These are phyloP conservation scores for Eupithecia insigniata DNA, from an alignment of 2,888 invertebrate species.

Conservation along the genomic window DNA sequence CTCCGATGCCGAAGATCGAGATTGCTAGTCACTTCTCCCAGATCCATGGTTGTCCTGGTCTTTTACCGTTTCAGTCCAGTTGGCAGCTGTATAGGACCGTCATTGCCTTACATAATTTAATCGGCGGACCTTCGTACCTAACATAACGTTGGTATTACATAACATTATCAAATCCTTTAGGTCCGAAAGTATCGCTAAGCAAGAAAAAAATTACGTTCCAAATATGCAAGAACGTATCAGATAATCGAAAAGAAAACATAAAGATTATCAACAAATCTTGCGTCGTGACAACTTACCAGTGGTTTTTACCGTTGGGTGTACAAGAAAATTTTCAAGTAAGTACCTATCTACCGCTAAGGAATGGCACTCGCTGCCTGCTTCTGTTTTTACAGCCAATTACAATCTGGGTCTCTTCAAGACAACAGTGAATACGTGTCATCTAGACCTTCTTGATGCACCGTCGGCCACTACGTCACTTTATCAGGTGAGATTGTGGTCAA, in stretches of 20 bases:
- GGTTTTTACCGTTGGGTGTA: slow-evolving; percentile 70
- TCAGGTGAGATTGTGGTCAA: too few species aligned
- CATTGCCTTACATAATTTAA: neutral
- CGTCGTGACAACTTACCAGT: slow-evolving; percentile 76
- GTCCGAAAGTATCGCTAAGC: slow-evolving; percentile 66
- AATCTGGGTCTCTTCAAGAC: too few species aligned
- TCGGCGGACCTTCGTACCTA: too few species aligned
- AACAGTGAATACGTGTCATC: too few species aligned
- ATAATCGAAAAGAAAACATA: slow-evolving; percentile 64
- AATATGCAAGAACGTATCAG: slow-evolving; percentile 67
- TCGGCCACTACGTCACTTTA: too few species aligned
- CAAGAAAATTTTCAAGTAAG: slow-evolving; percentile 75
- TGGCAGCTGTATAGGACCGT: neutral
- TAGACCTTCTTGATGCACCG: too few species aligned
- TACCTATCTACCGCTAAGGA: too few species aligned
- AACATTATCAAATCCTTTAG: slow-evolving; percentile 48
- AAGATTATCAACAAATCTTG: slow-evolving; percentile 69
- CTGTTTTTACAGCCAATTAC: too few species aligned
- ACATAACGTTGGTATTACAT: too few species aligned
- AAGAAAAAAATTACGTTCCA: slow-evolving; percentile 64
- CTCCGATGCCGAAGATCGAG: neutral
- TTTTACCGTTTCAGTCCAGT: neutral
- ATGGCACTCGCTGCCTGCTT: too few species aligned
- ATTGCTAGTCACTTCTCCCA: neutral
- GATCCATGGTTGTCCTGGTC: neutral